These are phyloP conservation scores for Diceros bicornis DNA, from an alignment of 2,797 vertebrate genomes.

Conservation along the genomic window DNA sequence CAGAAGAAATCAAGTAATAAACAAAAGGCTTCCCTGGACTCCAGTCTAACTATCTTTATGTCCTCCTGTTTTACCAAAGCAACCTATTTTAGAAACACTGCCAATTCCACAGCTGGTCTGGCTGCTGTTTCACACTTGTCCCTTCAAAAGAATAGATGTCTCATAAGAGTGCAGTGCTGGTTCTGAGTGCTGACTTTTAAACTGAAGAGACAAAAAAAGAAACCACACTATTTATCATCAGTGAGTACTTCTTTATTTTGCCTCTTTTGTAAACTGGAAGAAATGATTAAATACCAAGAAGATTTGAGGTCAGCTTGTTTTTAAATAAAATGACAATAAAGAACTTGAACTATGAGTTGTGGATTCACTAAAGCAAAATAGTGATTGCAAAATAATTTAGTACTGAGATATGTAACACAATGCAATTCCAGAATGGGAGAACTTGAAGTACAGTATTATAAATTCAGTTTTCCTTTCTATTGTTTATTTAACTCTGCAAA, in stretches of 20 bases:
- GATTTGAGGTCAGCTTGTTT: conserved; percentile 60
- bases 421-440: background rate
- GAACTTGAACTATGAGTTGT: conserved; percentile 30
- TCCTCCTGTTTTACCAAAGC: background rate
- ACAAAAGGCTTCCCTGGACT: background rate
- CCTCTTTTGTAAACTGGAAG: background rate
- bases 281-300: conserved; percentile 57
- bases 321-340: conserved; percentile 61
- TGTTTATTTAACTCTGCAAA: conserved; percentile 11
- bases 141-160: conserved; percentile 36
- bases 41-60: background rate
- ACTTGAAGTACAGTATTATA: background rate
- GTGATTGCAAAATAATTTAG: background rate
- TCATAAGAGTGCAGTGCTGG: background rate
- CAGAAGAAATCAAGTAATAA: conserved; percentile 60
- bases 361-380: background rate
- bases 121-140: background rate
- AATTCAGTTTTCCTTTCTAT: background rate
- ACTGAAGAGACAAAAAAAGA: conserved; percentile 11
- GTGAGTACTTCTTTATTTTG: conserved; percentile 3
- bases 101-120: background rate
- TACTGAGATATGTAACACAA: background rate
- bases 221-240: background rate
- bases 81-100: background rate
- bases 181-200: conserved; percentile 44